A percentile compares a stretch with the other conserved stretches of the same genome.
These are phyloP conservation scores for Chitala chitala DNA, from an alignment of 2,113 vertebrate species.

Conservation along the genomic window DNA sequence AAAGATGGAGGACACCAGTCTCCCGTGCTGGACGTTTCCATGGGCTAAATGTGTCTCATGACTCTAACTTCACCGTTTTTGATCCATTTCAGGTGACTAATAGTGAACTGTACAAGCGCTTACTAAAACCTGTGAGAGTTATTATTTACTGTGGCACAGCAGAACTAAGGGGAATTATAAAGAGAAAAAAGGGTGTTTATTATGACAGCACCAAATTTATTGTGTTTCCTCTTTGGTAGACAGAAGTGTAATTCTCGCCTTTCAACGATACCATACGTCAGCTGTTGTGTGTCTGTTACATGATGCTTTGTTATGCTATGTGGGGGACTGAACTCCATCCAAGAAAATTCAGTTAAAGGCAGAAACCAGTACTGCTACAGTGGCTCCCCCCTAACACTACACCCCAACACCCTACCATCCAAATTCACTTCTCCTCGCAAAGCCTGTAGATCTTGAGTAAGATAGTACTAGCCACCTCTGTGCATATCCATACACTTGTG, in stretches of 20 bases:
- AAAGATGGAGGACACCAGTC: no score
- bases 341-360: not conserved
- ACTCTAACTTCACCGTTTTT: no score
- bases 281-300: not conserved
- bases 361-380: not conserved
- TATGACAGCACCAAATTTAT: constrained; percentile 7
- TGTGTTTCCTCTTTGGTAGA: constrained; percentile 21
- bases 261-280: constrained; percentile 15
- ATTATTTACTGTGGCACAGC: not conserved
- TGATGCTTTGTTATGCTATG: constrained; percentile 4
- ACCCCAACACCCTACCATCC: no score
- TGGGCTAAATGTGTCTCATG: no score
- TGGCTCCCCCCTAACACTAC: no score
- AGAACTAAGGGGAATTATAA: not conserved
- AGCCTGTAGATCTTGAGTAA: not conserved
- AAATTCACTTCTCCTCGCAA: no score
- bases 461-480: not conserved
- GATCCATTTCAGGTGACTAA: no score
- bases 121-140: not conserved
- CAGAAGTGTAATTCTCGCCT: constrained; percentile 12
- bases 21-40: no score
- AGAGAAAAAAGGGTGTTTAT: constrained; percentile 5
- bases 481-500: not conserved
- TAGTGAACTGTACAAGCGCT: not conserved
- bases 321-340: not conserved